Evolutionary conservation across 2,113 vertebrate species (phyloP).

Genomic region (Oreochromis tanganicae): DNA sequence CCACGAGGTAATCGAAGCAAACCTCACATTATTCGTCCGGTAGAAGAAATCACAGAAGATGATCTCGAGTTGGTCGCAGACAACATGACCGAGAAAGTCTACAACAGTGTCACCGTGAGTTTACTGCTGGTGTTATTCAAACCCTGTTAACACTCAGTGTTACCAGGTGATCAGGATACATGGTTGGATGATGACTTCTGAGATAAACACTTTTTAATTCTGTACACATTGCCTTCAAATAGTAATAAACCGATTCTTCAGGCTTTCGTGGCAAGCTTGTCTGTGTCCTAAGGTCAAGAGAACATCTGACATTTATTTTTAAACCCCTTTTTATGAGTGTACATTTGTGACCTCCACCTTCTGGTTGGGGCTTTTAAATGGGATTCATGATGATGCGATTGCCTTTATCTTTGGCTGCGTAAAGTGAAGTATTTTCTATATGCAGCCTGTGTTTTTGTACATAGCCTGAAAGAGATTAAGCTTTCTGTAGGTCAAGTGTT

Average conservation of each 20-base stretch:
- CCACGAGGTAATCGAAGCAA: constrained; percentile 34
- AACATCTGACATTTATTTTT: background rate
- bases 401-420: background rate
- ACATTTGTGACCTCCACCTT: background rate
- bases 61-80: constrained; percentile 70
- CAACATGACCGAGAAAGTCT: constrained; percentile 69
- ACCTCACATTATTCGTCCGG: constrained; percentile 58
- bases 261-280: fast-evolving
- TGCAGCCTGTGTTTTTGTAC: background rate
- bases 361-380: fast-evolving
- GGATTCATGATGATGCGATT: fast-evolving
- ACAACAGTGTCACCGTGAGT: constrained; percentile 66
- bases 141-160: background rate
- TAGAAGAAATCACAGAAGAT: constrained; percentile 70
- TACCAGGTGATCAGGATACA: background rate
- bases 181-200: background rate
- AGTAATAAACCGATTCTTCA: fast-evolving
- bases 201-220: background rate
- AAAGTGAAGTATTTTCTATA: background rate
- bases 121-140: background rate
- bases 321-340: background rate
- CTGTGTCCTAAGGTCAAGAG: background rate
- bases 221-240: background rate
- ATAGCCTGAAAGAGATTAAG: background rate
- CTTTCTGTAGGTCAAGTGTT: background rate